These are phyloP conservation scores for Syngnathus rostellatus DNA, from an alignment of 2,797 vertebrate genomes.

Conservation along the genomic window DNA sequence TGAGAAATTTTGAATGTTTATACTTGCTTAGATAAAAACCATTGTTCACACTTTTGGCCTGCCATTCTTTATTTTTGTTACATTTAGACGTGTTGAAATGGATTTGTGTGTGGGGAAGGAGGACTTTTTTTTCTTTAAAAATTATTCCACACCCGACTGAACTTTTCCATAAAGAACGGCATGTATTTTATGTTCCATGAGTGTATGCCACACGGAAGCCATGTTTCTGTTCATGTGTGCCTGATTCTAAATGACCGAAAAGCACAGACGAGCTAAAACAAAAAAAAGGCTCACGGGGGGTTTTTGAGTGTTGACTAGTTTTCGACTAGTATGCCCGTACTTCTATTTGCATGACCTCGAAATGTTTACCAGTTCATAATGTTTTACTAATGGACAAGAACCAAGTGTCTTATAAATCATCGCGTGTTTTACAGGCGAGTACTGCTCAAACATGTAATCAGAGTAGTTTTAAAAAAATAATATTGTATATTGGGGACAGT, in stretches of 20 bases:
- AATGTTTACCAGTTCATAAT: conserved; percentile 2
- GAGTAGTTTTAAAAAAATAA: neutral
- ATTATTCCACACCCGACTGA: neutral
- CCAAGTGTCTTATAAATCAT: conserved; percentile 6
- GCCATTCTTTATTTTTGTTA: conserved; percentile 17
- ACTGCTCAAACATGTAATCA: conserved; percentile 1
- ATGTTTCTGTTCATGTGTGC: conserved; percentile 4
- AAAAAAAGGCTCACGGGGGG: neutral
- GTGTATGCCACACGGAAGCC: conserved; percentile 2
- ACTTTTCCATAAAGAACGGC: conserved; percentile 5
- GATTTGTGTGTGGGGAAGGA: neutral
- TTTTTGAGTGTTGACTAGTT: neutral
- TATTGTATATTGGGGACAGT: neutral
- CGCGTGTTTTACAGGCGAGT: neutral
- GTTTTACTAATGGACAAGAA: neutral
- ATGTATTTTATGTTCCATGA: conserved; percentile 17
- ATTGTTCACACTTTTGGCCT: conserved; percentile 28
- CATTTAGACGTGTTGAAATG: conserved; percentile 27
- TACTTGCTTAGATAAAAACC: conserved; percentile 24
- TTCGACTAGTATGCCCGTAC: conserved; percentile 2
- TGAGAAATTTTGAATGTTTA: conserved; percentile 33
- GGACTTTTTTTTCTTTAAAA: neutral
- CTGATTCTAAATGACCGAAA: neutral
- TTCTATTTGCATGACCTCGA: conserved; percentile 7
- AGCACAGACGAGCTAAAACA: neutral